Evolutionary conservation across 1,140 invertebrate genomes (phyloP), one percentile per base, ranked within the genome.

Genomic region (Adelges cooleyi): DNA sequence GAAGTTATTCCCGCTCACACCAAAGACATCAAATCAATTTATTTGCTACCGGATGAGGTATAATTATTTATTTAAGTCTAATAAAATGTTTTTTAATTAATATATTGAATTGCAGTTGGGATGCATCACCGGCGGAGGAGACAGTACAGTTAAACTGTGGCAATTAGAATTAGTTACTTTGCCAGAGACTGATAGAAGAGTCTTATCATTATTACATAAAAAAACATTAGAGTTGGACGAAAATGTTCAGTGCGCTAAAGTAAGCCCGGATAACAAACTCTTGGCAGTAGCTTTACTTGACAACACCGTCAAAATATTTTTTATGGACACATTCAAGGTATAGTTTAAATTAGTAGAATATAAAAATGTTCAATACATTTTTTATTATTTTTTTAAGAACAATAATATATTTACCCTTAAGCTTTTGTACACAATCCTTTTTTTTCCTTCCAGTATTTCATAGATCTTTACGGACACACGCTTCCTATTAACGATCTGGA

Each of bases 391-490:
- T 17, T 52, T 51, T 23, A 23, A 18, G 13, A 23, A 15, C 51
- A 9, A n/a, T n/a, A n/a, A n/a, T n/a, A n/a, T n/a, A n/a, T n/a
- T n/a, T n/a, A n/a, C n/a, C n/a, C n/a, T n/a, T n/a, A n/a, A n/a
- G n/a, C n/a, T n/a, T n/a, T n/a, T n/a, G 65, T 66, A 48, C 38
- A 40, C 38, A 42, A 23, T n/a, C n/a, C 22, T 17, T 51, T n/a
- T 69, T 69, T 72, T 74, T 73, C 72, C 72, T 80, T 79, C 71
- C 72, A 94, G 87, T 94, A 98, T 74, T 97, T 95, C 74, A 72
- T 97, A 20, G 91, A 91, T 0, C 79, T 99, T 1, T 99, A 99
- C 73, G 95, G 96, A 0, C 96, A 99, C 75, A 95, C 94, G 73
- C 76, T 98, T 44, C 95, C 97, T 2, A 91, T 98, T 0, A 77